A percentile compares a stretch with the other conserved stretches of the same genome.
phyloP scores from a whole-genome alignment of 35 echinoderm and acorn worm genomes.

The Apostichopus parvimensis region DNA sequence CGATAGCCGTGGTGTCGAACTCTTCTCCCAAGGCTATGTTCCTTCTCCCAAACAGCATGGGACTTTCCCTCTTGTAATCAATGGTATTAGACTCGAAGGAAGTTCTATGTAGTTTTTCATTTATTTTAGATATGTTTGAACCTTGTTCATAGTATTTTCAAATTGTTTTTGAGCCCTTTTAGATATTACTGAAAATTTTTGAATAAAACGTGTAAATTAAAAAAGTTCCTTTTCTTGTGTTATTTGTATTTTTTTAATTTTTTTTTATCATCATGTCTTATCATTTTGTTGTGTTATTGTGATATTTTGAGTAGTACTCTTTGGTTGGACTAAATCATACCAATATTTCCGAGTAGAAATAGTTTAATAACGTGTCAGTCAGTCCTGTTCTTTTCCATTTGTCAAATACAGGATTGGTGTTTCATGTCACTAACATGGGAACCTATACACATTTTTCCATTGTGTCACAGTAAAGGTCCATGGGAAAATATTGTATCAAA shows the following conservation, averaged over 20 bases:
- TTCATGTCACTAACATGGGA: too few relatives aligned
- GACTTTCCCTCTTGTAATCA: neutral
- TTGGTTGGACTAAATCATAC: too few relatives aligned
- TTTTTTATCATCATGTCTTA: neutral
- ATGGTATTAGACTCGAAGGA: neutral
- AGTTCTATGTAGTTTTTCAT: neutral
- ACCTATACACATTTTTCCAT: too few relatives aligned
- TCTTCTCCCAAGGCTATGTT: neutral
- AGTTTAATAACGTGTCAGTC: too few relatives aligned
- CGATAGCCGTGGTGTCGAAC: neutral
- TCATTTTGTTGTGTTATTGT: neutral
- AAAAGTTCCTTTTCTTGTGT: neutral
- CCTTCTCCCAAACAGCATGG: neutral
- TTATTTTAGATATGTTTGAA: conserved; percentile 41
- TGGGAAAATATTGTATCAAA: too few relatives aligned
- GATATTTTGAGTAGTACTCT: too few relatives aligned
- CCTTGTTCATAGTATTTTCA: conserved; percentile 45
- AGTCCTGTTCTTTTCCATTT: too few relatives aligned
- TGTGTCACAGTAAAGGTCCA: too few relatives aligned
- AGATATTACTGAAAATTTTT: conserved; percentile 43
- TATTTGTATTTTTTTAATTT: too few relatives aligned
- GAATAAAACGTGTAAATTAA: conserved; percentile 38
- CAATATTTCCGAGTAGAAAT: too few relatives aligned
- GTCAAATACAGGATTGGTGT: too few relatives aligned
- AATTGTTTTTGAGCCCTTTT: conserved; percentile 43